Conservation (phyloP, 2,113 vertebrate genomes). For the Ictalurus furcatus region DNA sequence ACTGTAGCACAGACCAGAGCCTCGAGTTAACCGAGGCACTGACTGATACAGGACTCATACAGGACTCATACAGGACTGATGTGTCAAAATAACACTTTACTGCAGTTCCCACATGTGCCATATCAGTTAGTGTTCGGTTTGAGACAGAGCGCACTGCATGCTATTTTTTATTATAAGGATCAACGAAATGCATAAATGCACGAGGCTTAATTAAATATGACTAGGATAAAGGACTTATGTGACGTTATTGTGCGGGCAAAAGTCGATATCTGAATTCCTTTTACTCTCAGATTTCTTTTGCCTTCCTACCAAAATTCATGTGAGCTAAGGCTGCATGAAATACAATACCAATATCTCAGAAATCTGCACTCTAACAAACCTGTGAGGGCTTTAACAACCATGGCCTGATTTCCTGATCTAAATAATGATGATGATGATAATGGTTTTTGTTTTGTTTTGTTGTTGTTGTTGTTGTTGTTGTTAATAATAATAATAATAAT, state of each 20-base stretch:
- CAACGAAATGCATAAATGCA: neutral
- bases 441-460: too few relatives aligned
- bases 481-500: too few relatives aligned
- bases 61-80: too few relatives aligned
- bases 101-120: neutral
- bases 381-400: too few relatives aligned
- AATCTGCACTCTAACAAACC: too few relatives aligned
- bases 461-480: too few relatives aligned
- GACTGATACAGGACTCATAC: too few relatives aligned
- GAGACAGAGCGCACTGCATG: neutral
- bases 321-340: neutral
- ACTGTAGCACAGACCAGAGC: neutral
- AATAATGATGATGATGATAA: too few relatives aligned
- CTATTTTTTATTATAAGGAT: neutral
- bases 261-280: neutral
- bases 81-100: neutral
- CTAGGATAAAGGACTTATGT: neutral
- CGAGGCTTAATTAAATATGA: neutral
- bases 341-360: neutral
- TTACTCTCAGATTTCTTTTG: neutral
- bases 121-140: neutral
- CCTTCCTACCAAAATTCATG: neutral
- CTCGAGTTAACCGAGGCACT: too few relatives aligned
- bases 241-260: neutral
- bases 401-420: too few relatives aligned